Percentiles rank a stretch among this genome's conserved stretches.
phyloP scores from a whole-genome alignment of 2,797 vertebrate species.

The Bradypodion ventrale region DNA sequence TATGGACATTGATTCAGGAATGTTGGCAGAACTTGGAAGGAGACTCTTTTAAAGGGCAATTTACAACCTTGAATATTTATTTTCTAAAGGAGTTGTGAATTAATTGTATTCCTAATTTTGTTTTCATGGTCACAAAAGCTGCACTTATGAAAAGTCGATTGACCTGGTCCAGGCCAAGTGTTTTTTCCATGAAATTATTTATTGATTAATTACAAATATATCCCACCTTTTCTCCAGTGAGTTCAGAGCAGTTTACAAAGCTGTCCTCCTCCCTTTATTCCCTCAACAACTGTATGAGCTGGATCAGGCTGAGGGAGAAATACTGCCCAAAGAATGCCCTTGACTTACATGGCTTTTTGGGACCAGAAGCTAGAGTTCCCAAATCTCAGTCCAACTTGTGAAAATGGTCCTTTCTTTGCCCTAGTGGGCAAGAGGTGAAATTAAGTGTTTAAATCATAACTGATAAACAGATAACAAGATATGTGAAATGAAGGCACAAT shows the following conservation, averaged over 20 bases:
- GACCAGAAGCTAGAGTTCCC: not conserved
- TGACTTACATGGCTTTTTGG: not conserved
- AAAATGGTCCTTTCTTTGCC: no score
- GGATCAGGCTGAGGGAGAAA: not conserved
- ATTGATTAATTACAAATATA: not conserved
- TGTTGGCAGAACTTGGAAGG: constrained; percentile 30
- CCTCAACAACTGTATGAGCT: not conserved
- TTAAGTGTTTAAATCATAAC: no score
- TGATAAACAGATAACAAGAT: no score
- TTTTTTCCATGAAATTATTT: not conserved
- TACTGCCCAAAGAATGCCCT: not conserved
- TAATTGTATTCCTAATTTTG: constrained; percentile 51
- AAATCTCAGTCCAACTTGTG: not conserved
- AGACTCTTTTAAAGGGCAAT: constrained; percentile 58
- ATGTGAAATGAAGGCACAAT: no score
- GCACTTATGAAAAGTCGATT: constrained; percentile 27
- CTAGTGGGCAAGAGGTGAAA: no score
- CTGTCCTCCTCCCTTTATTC: not conserved
- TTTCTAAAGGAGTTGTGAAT: constrained; percentile 39
- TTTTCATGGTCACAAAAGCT: constrained; percentile 45
- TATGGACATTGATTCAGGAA: constrained; percentile 59
- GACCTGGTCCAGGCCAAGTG: not conserved
- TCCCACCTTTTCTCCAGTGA: not conserved
- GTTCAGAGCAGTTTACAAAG: not conserved
- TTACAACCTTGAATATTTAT: constrained; percentile 31